These are phyloP conservation scores for Dascyllus trimaculatus DNA, from an alignment of 2,113 vertebrate genomes.

Conservation along the genomic window DNA sequence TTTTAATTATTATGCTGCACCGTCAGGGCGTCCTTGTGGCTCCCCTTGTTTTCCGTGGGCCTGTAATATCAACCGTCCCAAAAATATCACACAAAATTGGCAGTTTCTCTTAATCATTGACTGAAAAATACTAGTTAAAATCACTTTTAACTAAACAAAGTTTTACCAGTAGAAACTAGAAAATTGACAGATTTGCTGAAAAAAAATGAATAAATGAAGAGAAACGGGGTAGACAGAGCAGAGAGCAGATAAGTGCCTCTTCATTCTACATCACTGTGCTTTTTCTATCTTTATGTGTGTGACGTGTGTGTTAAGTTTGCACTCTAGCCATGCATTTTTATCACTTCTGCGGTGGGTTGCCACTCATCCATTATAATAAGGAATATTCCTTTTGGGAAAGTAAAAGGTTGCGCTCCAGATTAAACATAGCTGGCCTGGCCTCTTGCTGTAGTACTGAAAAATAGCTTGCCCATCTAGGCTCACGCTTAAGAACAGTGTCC, in stretches of 20 bases:
- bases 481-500: constrained; percentile 64
- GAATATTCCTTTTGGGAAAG: constrained; percentile 54
- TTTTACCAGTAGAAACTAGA: constrained; percentile 1
- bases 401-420: constrained; percentile 48
- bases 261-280: constrained; percentile 28
- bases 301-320: constrained; percentile 23
- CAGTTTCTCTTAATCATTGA: no score
- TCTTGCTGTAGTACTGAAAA: constrained; percentile 35
- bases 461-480: constrained; percentile 43
- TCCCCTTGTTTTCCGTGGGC: not conserved
- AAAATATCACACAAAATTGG: not conserved
- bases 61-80: no score
- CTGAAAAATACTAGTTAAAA: not conserved
- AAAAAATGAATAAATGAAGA: constrained; percentile 17
- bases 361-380: constrained; percentile 61
- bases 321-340: constrained; percentile 30
- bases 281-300: constrained; percentile 35
- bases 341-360: constrained; percentile 52
- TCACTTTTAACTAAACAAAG: not conserved
- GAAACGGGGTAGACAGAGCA: constrained; percentile 31
- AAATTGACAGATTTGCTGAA: constrained; percentile 20
- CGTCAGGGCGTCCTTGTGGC: not conserved
- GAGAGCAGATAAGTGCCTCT: constrained; percentile 36
- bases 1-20: not conserved
- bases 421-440: constrained; percentile 47